phyloP scores from a whole-genome alignment of 2,797 vertebrate species.

The Rhinophrynus dorsalis region DNA sequence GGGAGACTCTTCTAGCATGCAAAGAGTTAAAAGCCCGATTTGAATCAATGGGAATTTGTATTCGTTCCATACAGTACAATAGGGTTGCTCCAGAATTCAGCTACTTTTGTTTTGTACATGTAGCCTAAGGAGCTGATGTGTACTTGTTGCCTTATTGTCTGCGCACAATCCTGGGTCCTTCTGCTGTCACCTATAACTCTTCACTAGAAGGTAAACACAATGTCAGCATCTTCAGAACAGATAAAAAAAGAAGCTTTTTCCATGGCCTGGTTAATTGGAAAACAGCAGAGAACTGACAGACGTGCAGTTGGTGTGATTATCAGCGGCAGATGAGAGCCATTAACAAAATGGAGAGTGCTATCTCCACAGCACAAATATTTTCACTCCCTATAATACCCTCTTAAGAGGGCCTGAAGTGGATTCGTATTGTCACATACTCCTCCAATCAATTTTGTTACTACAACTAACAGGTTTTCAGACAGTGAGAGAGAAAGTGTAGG shows the following conservation, averaged over 20 bases:
- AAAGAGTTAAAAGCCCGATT: too few species aligned
- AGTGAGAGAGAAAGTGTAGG: constrained; percentile 47
- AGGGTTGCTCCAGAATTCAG: too few species aligned
- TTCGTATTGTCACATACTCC: constrained; percentile 62
- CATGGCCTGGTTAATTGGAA: constrained; percentile 62
- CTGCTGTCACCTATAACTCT: too few species aligned
- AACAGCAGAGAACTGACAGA: constrained; percentile 62
- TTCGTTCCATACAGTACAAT: too few species aligned
- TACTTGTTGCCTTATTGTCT: too few species aligned
- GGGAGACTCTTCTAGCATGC: too few species aligned
- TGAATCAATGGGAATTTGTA: too few species aligned
- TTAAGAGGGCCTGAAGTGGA: constrained; percentile 78
- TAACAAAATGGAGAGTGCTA: constrained; percentile 75
- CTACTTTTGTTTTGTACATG: too few species aligned
- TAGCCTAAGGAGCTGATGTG: too few species aligned
- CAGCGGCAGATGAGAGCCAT: constrained; percentile 65
- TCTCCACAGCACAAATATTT: constrained; percentile 77
- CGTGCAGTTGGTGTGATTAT: constrained; percentile 59
- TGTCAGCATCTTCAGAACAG: too few species aligned
- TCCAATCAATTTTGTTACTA: constrained; percentile 51
- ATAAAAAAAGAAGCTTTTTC: constrained; percentile 62
- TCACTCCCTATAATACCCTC: constrained; percentile 77
- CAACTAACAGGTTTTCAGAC: constrained; percentile 14
- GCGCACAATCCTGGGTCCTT: too few species aligned
- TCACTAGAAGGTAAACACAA: too few species aligned